phyloP scores from a whole-genome alignment of 2,113 vertebrate species.

The Amazona guildingii region DNA sequence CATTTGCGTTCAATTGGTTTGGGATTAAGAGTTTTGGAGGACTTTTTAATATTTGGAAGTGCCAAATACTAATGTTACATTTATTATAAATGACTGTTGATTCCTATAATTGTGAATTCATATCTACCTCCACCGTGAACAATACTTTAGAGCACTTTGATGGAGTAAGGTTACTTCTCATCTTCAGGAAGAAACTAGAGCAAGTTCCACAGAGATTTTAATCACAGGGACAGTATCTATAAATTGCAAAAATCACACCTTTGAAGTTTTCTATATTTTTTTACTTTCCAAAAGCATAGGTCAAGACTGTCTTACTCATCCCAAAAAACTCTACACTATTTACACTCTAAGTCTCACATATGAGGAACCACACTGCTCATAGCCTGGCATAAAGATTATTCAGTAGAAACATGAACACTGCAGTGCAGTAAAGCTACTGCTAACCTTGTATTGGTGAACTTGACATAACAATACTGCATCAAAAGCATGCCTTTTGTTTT shows the following conservation, averaged over 20 bases:
- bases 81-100: background rate
- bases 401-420: background rate
- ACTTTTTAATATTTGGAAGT: background rate
- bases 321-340: background rate
- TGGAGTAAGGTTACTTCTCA: background rate
- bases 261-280: background rate
- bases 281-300: background rate
- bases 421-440: background rate
- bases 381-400: background rate
- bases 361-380: background rate
- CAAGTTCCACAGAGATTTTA: background rate
- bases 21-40: background rate
- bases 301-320: background rate
- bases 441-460: background rate
- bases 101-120: background rate
- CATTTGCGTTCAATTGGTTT: background rate
- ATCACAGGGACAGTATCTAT: background rate
- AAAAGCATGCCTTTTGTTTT: background rate
- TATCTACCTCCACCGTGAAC: background rate
- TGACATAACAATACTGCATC: background rate
- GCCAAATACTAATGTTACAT: background rate
- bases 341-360: background rate
- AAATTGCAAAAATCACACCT: constrained; percentile 32
- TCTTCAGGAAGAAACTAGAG: background rate
- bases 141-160: background rate